phyloP scores from a whole-genome alignment of 2,797 vertebrate genomes.

The Ciconia nigra region DNA sequence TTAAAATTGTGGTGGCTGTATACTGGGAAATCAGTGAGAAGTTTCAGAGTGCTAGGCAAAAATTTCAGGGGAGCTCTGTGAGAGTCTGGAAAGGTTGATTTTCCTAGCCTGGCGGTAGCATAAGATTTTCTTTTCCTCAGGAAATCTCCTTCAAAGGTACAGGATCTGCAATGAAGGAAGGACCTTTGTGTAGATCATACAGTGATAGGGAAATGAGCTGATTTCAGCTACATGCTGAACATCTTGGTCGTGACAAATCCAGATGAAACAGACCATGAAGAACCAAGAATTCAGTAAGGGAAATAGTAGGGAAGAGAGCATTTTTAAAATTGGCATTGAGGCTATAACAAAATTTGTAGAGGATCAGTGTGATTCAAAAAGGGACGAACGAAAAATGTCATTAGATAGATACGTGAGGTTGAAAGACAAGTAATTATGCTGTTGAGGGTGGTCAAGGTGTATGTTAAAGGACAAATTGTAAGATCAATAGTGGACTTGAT shows the following conservation, averaged over 20 bases:
- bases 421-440: not conserved
- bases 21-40: not conserved
- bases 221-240: not conserved
- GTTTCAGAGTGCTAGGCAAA: not conserved
- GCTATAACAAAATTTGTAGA: not conserved
- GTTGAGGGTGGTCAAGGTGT: not conserved
- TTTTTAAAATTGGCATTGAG: not conserved
- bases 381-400: not conserved
- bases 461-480: not conserved
- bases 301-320: not conserved
- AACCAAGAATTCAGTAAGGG: not conserved
- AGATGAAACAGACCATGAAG: not conserved
- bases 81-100: not conserved
- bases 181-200: not conserved
- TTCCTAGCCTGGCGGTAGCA: not conserved
- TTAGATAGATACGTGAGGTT: not conserved
- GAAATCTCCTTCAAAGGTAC: not conserved
- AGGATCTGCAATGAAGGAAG: not conserved
- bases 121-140: not conserved
- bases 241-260: not conserved
- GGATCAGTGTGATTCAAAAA: not conserved
- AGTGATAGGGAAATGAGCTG: not conserved
- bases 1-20: not conserved
- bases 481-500: not conserved
- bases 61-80: not conserved